phyloP scores from a whole-genome alignment of 2,888 invertebrate species.

The Drosophila lacicola region DNA sequence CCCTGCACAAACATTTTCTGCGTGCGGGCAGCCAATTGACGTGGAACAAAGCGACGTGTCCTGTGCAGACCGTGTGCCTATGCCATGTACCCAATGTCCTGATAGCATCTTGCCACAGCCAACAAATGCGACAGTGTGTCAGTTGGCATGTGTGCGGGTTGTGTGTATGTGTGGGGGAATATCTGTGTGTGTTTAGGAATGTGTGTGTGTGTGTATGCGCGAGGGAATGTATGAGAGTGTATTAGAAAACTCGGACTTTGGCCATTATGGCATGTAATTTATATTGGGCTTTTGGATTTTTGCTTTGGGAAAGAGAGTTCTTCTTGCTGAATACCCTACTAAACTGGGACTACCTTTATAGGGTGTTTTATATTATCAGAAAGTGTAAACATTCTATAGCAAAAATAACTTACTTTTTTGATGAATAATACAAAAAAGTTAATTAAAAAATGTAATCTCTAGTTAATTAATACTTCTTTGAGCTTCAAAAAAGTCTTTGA shows the following conservation, averaged over 20 bases:
- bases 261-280: slow-evolving; percentile 66
- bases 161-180: neutral
- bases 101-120: slow-evolving; percentile 53
- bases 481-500: too few relatives aligned
- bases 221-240: slow-evolving; percentile 5
- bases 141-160: slow-evolving; percentile 14
- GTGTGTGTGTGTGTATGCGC: neutral
- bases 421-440: too few relatives aligned
- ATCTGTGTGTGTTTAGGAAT: neutral
- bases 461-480: too few relatives aligned
- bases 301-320: slow-evolving; percentile 8
- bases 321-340: slow-evolving; percentile 11
- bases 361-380: neutral
- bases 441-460: too few relatives aligned
- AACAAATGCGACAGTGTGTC: slow-evolving; percentile 38
- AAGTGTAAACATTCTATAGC: neutral
- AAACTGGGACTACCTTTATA: neutral
- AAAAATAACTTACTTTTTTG: neutral
- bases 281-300: slow-evolving; percentile 52
- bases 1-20: slow-evolving; percentile 37
- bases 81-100: slow-evolving; percentile 27
- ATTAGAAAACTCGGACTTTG: slow-evolving; percentile 32
- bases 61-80: slow-evolving; percentile 21
- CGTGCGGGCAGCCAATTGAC: slow-evolving; percentile 50
- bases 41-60: slow-evolving; percentile 51